Conservation (phyloP, 2,888 invertebrate genomes). For the Eilema caniola region DNA sequence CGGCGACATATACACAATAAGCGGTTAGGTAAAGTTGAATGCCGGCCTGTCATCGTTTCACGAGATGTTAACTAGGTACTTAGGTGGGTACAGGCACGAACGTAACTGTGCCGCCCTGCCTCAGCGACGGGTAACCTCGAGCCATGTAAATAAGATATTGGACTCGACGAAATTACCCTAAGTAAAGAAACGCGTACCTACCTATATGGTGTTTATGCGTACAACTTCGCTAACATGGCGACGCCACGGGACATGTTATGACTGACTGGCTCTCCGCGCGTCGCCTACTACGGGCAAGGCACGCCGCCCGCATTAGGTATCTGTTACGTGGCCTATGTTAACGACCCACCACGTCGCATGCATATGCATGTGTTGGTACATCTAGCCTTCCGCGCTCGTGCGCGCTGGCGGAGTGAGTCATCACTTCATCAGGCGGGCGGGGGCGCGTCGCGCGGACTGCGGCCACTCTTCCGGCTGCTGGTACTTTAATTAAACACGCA, state of each 20-base stretch:
- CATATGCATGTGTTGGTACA: constrained; percentile 28
- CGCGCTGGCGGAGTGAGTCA: constrained; percentile 45
- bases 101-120: not conserved
- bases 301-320: constrained; percentile 26
- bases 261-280: constrained; percentile 47
- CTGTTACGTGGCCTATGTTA: constrained; percentile 45
- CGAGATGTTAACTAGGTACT: constrained; percentile 11
- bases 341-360: constrained; percentile 23
- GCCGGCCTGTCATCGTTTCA: not conserved
- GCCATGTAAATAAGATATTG: constrained; percentile 60
- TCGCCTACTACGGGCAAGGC: constrained; percentile 39
- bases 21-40: not conserved
- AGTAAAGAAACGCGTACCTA: constrained; percentile 56
- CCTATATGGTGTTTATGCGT: constrained; percentile 57
- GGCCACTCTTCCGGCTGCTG: constrained; percentile 73
- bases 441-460: constrained; percentile 32
- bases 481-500: constrained; percentile 83
- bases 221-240: constrained; percentile 48
- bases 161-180: constrained; percentile 49
- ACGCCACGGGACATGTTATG: constrained; percentile 40
- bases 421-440: constrained; percentile 36
- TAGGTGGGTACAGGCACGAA: not conserved
- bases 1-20: too few species aligned
- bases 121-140: constrained; percentile 38
- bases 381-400: constrained; percentile 29